Evolutionary conservation across 1,140 invertebrate genomes (phyloP).

Genomic region (Nephotettix cincticeps): DNA sequence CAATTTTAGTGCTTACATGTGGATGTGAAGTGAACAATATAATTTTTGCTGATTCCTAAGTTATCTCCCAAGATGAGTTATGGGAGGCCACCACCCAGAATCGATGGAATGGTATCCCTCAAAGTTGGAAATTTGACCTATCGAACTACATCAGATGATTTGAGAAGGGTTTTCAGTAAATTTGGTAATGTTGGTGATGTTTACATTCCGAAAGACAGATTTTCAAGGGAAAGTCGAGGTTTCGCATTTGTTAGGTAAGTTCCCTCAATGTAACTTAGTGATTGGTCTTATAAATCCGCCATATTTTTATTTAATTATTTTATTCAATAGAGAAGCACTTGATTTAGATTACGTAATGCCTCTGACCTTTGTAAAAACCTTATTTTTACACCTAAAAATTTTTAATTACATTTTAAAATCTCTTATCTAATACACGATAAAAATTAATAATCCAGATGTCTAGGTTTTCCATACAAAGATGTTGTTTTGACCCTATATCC

Average conservation of each 20-base stretch:
- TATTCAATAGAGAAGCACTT: neutral
- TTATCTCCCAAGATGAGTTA: constrained; percentile 67
- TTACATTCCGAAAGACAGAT: constrained; percentile 95
- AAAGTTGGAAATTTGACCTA: constrained; percentile 99
- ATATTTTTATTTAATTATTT: neutral
- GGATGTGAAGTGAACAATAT: neutral
- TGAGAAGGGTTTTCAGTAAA: constrained; percentile 91
- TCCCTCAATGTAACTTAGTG: too few species aligned
- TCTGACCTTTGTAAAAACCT: too few species aligned
- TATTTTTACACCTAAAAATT: too few species aligned
- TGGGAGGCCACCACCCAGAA: constrained; percentile 86
- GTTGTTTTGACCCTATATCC: too few species aligned
- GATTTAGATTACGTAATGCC: neutral
- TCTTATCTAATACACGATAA: too few species aligned
- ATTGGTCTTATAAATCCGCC: too few species aligned
- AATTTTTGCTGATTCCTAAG: neutral
- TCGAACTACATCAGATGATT: constrained; percentile 91
- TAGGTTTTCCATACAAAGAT: too few species aligned
- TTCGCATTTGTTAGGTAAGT: constrained; percentile 94
- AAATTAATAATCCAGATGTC: too few species aligned
- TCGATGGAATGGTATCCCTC: constrained; percentile 94
- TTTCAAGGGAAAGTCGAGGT: constrained; percentile 91
- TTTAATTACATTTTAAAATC: too few species aligned
- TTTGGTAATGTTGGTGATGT: constrained; percentile 98
- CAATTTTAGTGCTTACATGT: neutral